Conservation (phyloP, 2,797 vertebrate species). For the Thamnophis elegans region DNA sequence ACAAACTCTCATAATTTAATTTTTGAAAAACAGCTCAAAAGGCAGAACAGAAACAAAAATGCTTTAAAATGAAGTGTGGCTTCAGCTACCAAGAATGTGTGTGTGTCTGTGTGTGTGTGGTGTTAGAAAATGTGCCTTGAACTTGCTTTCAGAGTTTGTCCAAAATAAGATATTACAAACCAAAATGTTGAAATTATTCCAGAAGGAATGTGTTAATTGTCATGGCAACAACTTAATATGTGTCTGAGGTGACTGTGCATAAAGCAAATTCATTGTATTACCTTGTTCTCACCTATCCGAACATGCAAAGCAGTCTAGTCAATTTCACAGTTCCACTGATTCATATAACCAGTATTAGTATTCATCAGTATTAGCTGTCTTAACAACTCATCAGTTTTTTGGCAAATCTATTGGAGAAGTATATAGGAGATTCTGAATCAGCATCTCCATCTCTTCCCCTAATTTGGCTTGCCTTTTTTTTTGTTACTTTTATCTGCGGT, state of each 20-base stretch:
- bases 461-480: neutral
- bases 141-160: neutral
- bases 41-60: neutral
- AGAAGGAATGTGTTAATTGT: neutral
- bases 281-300: neutral
- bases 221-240: neutral
- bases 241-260: neutral
- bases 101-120: too few species aligned
- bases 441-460: neutral
- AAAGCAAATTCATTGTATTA: neutral
- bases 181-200: slow-evolving; percentile 1
- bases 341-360: neutral
- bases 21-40: neutral
- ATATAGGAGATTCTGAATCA: neutral
- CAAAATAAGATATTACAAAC: neutral
- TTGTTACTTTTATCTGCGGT: neutral
- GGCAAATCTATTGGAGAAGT: neutral
- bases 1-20: neutral
- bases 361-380: neutral
- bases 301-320: neutral
- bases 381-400: neutral
- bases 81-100: neutral
- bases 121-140: neutral
- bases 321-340: neutral
- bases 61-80: neutral